Evolutionary conservation across 2,113 vertebrate genomes (phyloP), one percentile per base, ranked within the genome.

Genomic region (Speoplatyrhinus poulsoni): DNA sequence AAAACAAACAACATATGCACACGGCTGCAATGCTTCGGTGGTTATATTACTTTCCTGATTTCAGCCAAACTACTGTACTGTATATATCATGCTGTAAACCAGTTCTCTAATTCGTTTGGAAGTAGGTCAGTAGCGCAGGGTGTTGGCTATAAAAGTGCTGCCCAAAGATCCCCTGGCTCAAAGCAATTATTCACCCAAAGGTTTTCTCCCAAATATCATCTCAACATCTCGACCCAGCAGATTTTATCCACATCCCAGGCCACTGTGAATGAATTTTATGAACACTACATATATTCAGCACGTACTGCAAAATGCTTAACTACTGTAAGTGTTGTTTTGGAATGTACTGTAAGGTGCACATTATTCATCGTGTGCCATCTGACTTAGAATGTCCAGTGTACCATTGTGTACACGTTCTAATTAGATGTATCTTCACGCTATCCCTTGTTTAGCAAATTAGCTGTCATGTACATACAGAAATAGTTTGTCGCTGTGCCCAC

Each of bases 91-190:
- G 67, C 72, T 70, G 70, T 19, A 75, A 66, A 41, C 36, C 8
- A n/a, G 68, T 76, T 6, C 72, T 85, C 87, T 91, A 85, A 88
- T 91, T 90, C 68, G 26, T 82, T 87, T 90, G 88, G 60, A 92
- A 88, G 90, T 90, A 83, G 91, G 89, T 87, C 91, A 87, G 74
- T 54, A 75, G 82, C 74, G 79, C 56, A 72, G 56, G 78, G 75
- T 73, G 69, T 69, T 15, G 60, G 62, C 72, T 56, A 75, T 86
- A 82, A 87, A 88, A 81, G 81, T 80, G 70, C 80, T 77, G 65
- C 77, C 66, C 8, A 13, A 47, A 82, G 66, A 77, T 76, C 81
- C 77, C 70, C 68, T 47, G 82, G 82, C 81, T 83, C 80, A 64
- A 58, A 80, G 86, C 82, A 85, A 89, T 89, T 85, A 90, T 73